Conservation (phyloP, 1,140 invertebrate species). For the Euwallacea similis region DNA sequence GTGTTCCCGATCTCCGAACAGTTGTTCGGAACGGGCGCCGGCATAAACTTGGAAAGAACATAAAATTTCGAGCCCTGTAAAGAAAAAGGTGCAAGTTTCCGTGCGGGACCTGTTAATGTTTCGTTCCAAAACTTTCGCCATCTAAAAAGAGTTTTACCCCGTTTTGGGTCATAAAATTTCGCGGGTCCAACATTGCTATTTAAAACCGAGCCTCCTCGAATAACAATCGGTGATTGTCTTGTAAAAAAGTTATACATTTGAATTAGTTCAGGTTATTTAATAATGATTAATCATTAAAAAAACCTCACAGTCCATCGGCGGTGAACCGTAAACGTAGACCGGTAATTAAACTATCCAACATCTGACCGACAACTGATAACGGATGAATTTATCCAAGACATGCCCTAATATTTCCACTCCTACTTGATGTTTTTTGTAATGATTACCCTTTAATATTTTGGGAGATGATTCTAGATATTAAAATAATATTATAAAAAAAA, state of each 20-base stretch:
- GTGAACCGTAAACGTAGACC: no score
- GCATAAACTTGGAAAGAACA: constrained; percentile 30
- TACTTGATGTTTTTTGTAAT: no score
- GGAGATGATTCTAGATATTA: no score
- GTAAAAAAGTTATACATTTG: not conserved
- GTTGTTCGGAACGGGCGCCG: constrained; percentile 19
- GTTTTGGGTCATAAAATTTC: constrained; percentile 41
- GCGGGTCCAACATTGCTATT: constrained; percentile 37
- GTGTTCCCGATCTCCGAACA: constrained; percentile 20
- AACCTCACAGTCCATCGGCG: no score
- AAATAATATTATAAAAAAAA: no score
- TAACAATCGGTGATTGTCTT: not conserved
- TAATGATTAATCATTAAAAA: no score
- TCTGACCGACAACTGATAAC: no score
- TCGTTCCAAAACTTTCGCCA: constrained; percentile 40
- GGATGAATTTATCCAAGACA: no score
- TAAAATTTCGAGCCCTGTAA: constrained; percentile 19
- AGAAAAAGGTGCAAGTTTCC: constrained; percentile 36
- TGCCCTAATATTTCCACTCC: no score
- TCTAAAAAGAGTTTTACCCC: constrained; percentile 41
- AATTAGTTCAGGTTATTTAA: no score
- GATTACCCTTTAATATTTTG: no score
- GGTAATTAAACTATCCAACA: no score
- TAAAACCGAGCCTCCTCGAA: constrained; percentile 21
- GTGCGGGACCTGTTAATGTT: constrained; percentile 41